Conservation (phyloP, 1,140 invertebrate species). For the Caerostris darwini region DNA sequence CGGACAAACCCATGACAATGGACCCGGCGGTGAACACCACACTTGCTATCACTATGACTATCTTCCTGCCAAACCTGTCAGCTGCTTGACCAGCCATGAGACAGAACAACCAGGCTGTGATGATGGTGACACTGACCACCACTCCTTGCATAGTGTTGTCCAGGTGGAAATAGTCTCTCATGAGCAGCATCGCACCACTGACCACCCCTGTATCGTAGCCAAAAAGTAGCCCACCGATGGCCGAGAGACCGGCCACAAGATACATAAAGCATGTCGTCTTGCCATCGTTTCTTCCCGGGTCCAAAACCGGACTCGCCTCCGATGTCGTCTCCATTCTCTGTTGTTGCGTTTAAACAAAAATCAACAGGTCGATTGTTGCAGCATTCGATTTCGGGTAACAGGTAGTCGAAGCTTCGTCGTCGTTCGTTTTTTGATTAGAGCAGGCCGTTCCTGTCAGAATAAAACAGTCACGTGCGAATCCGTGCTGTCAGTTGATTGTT, state of each 20-base stretch:
- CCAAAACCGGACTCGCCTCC: neutral
- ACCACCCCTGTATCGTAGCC: slow-evolving; percentile 88
- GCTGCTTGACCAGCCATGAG: slow-evolving; percentile 84
- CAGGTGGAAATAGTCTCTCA: slow-evolving; percentile 83
- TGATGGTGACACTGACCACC: slow-evolving; percentile 84
- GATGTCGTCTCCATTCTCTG: neutral
- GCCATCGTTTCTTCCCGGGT: neutral
- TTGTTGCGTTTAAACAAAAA: neutral
- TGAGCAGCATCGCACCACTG: slow-evolving; percentile 86
- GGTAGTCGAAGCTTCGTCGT: too few relatives aligned
- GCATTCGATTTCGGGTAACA: too few relatives aligned
- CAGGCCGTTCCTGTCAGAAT: neutral
- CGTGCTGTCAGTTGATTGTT: neutral
- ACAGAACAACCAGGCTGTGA: slow-evolving; percentile 84
- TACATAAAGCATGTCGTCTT: slow-evolving; percentile 81
- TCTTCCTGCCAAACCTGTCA: slow-evolving; percentile 84
- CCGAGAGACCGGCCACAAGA: slow-evolving; percentile 83
- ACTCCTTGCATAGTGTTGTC: slow-evolving; percentile 84
- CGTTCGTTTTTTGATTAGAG: neutral
- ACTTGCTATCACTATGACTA: slow-evolving; percentile 84
- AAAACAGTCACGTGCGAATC: neutral
- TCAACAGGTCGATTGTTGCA: neutral
- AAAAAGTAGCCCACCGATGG: slow-evolving; percentile 86
- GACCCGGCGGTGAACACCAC: slow-evolving; percentile 85
- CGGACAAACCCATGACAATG: slow-evolving; percentile 84